Base-by-base conservation (phyloP, 1,140 invertebrate species). In the Trachymyrmex septentrionalis region DNA sequence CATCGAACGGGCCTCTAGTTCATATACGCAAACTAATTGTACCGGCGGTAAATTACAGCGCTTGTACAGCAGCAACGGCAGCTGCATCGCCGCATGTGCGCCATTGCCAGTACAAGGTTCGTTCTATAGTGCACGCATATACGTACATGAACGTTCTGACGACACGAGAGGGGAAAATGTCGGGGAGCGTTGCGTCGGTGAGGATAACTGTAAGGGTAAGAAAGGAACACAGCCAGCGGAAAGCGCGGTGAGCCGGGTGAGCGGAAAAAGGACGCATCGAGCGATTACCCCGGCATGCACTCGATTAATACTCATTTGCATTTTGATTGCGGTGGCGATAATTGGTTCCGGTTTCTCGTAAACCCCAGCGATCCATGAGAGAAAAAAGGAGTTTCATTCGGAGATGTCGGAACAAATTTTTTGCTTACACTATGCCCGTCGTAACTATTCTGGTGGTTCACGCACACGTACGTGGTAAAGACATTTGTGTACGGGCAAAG, bases 1-100 rank as follows among this genome's bases (percentile, higher is more conserved):
- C 90, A 90, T 80, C 84, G 89, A 85, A 86, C 87, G 84, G 89
- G 19, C 87, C 87, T 80, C 90, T 80, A 90, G 81, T 90, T 91
- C 90, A 90, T 91, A 91, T 91, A 90, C 89, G 90, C 89, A 91
- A 91, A 91, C 90, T 91, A 91, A 91, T 91, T 91, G 90, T 91
- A 91, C 90, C 80, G 61, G 81, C 90, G 90, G 89, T 91, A 91
- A 91, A 91, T 91, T 91, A 91, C 90, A 85, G 85, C 87, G 87
- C 87, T 90, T 91, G 90, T 91, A 91, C 89, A 84, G 82, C 89
- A 38, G 87, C 90, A 89, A 91, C 90, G 90, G 87, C 90, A 91
- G 90, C 87, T 89, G 89, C 87, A 69, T 57, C 76, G 87, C 85
- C 85, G 87, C 90, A 82, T 90, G 88, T 90, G 89, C 82, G 64